Conservation (phyloP, 1,140 invertebrate genomes). For the Macrostomum lignano region DNA sequence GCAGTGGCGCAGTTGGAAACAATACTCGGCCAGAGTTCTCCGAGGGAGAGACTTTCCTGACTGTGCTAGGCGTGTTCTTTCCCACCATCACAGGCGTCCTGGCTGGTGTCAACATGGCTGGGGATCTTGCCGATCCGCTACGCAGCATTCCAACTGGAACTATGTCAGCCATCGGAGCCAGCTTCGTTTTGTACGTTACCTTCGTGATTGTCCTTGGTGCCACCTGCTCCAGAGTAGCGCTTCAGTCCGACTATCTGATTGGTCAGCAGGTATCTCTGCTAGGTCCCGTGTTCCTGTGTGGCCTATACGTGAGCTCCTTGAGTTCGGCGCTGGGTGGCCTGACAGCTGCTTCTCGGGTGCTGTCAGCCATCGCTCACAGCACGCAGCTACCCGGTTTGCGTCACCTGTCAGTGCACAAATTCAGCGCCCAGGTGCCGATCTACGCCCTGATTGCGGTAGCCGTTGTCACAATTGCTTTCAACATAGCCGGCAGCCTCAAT, state of each 20-base stretch:
- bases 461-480: constrained; percentile 55
- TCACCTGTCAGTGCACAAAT: no score
- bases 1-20: constrained; percentile 41
- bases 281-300: constrained; percentile 46
- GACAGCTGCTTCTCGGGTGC: constrained; percentile 11
- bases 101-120: constrained; percentile 84
- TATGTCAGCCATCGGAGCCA: constrained; percentile 52
- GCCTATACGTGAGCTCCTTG: constrained; percentile 63
- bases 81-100: constrained; percentile 40
- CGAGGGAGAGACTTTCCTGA: constrained; percentile 27
- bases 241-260: no score
- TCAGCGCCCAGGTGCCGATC: constrained; percentile 65
- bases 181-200: constrained; percentile 58
- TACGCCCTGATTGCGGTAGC: constrained; percentile 62
- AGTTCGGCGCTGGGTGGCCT: constrained; percentile 61
- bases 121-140: constrained; percentile 60
- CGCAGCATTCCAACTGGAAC: constrained; percentile 74
- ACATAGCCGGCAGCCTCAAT: constrained; percentile 69
- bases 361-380: constrained; percentile 5
- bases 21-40: constrained; percentile 54
- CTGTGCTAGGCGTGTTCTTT: constrained; percentile 50
- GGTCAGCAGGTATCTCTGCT: no score
- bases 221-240: constrained; percentile 51
- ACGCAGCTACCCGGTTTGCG: no score
- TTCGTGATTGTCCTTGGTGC: constrained; percentile 62